Evolutionary conservation across 2,888 invertebrate genomes (phyloP).

Genomic region (Lasioglossum calceatum): DNA sequence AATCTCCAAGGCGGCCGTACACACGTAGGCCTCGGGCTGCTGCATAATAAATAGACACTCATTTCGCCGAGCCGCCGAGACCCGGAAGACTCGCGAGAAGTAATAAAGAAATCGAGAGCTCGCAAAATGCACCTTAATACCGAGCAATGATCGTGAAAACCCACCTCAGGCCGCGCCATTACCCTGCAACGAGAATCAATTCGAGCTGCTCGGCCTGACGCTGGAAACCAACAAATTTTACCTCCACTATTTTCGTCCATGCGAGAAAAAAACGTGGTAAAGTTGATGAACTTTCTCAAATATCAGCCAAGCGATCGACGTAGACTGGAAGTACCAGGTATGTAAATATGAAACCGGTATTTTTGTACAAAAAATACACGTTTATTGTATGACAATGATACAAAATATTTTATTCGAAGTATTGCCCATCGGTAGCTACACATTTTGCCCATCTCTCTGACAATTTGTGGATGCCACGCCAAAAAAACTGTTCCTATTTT

Average conservation of each 20-base stretch:
- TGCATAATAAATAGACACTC: constrained; percentile 61
- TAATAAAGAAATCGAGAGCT: constrained; percentile 57
- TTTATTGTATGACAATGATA: too few species aligned
- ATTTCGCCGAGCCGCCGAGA: constrained; percentile 41
- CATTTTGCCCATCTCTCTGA: too few species aligned
- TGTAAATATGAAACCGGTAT: too few species aligned
- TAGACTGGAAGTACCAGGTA: background rate
- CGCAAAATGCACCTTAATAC: constrained; percentile 56
- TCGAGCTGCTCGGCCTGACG: background rate
- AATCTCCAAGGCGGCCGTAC: constrained; percentile 52
- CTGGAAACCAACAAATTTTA: background rate
- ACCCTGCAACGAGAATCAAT: constrained; percentile 28
- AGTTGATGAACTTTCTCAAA: background rate
- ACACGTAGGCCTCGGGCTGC: constrained; percentile 35
- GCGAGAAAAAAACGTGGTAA: too few species aligned
- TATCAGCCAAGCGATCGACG: background rate
- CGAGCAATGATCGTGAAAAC: constrained; percentile 38
- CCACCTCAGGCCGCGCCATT: background rate
- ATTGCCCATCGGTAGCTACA: too few species aligned
- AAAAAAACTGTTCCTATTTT: too few species aligned
- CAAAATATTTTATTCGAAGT: too few species aligned
- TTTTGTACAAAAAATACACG: too few species aligned
- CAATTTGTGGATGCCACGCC: too few species aligned
- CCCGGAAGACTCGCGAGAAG: constrained; percentile 3
- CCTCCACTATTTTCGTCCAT: background rate